Base-by-base conservation (phyloP, 2,113 vertebrate species). In the Abramis brama region DNA sequence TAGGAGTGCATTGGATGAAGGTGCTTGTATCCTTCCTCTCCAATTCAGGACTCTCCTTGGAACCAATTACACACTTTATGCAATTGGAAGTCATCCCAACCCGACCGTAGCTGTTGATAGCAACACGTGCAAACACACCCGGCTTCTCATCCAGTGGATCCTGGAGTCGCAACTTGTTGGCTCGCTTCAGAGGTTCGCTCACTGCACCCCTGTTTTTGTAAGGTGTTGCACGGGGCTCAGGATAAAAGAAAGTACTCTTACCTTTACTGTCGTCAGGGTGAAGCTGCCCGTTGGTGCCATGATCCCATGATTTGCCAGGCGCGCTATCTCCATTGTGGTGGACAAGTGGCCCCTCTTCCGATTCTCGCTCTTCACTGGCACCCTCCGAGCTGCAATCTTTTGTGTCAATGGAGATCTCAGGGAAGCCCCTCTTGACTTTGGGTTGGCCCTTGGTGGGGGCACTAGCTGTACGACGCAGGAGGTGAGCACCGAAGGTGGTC, bases 401-500 rank as follows among this genome's bases (percentile, higher is more conserved):
- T 83, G 95, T 93, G 91, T 97, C 96, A 45, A 95, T 96, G 89
- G 93, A 92, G 82, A 97, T 96, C 92, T 98, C 97, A 0, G 97
- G 96, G 71, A 96, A 96, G 93, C 96, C 97, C 91, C 96, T 97
- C 91, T 94, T 96, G 93, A 90, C 91, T 79, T 96, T 97, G 93
- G 97, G 96, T 93, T 97, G 97, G 90, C 96, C 97, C 93, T 99
- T 99, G 93, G 97, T 96, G 59, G 98, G 98, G 1, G 97, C 98
- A 0, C 98, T 99, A 93, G 98, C 98, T 0, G 98, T 99, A 89
- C 98, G 96, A 78, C 97, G 92, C 90, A 99, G 93, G 79, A 99
- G 94, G 93, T 98, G 95, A 91, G 97, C 97, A 86, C 97, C 97
- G 89, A 99, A 97, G 27, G 97, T 96, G 89, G 95, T 95, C 94